phyloP scores from a whole-genome alignment of 2,888 invertebrate genomes.

The Synergus laeviventris region DNA sequence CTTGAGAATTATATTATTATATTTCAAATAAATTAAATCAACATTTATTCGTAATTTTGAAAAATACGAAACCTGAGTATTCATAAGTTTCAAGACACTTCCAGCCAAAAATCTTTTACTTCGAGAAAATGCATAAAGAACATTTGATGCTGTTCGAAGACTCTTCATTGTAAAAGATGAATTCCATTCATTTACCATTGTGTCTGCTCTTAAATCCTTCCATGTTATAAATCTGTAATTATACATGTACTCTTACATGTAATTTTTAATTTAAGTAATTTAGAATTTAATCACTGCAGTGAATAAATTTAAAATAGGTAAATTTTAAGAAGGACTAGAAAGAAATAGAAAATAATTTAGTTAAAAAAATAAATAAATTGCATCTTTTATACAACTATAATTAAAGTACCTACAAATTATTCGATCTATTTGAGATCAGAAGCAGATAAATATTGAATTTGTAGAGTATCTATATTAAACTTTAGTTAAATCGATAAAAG shows the following conservation, averaged over 20 bases:
- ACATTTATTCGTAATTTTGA: too few relatives aligned
- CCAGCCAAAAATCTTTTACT: constrained; percentile 89
- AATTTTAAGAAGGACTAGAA: too few relatives aligned
- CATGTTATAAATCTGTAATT: constrained; percentile 85
- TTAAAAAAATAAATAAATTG: too few relatives aligned
- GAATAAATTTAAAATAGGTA: too few relatives aligned
- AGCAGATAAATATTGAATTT: not conserved
- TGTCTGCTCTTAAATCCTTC: constrained; percentile 90
- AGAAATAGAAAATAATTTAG: too few relatives aligned
- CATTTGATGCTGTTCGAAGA: constrained; percentile 81
- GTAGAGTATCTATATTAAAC: not conserved
- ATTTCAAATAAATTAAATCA: too few relatives aligned
- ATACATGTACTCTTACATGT: too few relatives aligned
- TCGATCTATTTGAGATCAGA: not conserved
- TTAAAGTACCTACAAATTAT: not conserved
- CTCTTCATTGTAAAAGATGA: constrained; percentile 84
- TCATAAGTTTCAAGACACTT: constrained; percentile 90
- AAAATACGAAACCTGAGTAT: constrained; percentile 83
- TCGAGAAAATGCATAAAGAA: constrained; percentile 86
- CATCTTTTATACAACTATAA: too few relatives aligned
- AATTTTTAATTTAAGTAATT: too few relatives aligned
- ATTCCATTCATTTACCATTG: constrained; percentile 87
- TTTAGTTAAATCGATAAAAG: not conserved
- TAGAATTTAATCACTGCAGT: too few relatives aligned
- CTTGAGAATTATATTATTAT: too few relatives aligned